Evolutionary conservation across 2,797 vertebrate genomes (phyloP), one percentile per base, ranked within the genome.

Genomic region (Heliangelus exortis): DNA sequence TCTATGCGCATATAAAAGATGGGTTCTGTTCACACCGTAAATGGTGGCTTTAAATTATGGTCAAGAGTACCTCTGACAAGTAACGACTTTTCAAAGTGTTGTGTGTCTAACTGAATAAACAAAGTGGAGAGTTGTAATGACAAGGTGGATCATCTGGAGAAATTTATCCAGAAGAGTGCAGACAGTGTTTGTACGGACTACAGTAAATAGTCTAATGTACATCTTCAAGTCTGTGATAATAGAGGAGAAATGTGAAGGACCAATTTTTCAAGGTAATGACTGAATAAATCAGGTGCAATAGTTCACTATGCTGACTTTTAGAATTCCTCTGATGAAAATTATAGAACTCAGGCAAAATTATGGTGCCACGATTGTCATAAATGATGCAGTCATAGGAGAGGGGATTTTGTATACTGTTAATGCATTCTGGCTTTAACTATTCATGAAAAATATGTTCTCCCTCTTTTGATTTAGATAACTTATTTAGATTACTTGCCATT

Each of bases 251-350:
- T 97, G 96, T 96, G 97, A 98, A 98, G 97, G 98, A 97, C 97
- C 97, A 92, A 98, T 98, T 97, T 97, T 98, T 99, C 98, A 98
- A 96, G 94, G 97, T 98, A 98, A 98, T 98, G 98, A 98, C 96
- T 95, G 98, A 98, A 98, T 98, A 98, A 98, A 98, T 99, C 98
- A 98, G 98, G 80, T 90, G 92, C 84, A 96, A 90, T 96, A 97
- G 97, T 97, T 93, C 89, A 33, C 96, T 95, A 89, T 97, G 97
- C 98, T 96, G 97, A 96, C 97, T 97, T 96, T 71, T 81, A 97
- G 90, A 95, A 95, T 92, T 97, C 96, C 92, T 96, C 94, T 93
- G 96, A 97, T 97, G 97, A 97, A 98, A 98, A 97, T 97, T 96
- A 97, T 85, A 96, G 93, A 97, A 96, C 97, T 98, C 97, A 94